These are phyloP conservation scores for Carcina quercana DNA, from an alignment of 2,888 invertebrate genomes.

Conservation along the genomic window DNA sequence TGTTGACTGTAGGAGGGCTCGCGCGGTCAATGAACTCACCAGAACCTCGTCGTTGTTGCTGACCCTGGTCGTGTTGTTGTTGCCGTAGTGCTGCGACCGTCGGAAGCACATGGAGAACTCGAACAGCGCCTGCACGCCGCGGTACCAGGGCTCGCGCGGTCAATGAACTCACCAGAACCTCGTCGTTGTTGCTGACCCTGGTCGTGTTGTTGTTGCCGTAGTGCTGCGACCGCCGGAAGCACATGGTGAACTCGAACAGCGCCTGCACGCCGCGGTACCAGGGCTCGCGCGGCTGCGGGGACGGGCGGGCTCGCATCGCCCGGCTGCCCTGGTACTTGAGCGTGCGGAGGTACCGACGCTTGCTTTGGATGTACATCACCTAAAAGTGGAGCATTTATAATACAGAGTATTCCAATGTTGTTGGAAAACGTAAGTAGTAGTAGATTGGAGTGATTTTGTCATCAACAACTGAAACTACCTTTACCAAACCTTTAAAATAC, in stretches of 20 bases:
- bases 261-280: conserved; percentile 39
- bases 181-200: conserved; percentile 42
- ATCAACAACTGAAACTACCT: too few species aligned
- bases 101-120: conserved; percentile 57
- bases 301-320: conserved; percentile 42
- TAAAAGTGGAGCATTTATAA: too few species aligned
- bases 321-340: conserved; percentile 69
- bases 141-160: too few species aligned
- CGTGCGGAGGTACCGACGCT: conserved; percentile 65
- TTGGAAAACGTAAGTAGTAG: too few species aligned
- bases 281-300: conserved; percentile 20
- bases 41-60: conserved; percentile 53
- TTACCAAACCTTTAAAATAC: too few species aligned
- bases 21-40: too few species aligned
- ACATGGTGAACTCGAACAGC: conserved; percentile 52
- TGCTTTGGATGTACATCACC: conserved; percentile 70
- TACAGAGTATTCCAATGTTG: too few species aligned
- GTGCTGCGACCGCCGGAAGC: conserved; percentile 37
- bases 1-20: too few species aligned
- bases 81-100: conserved; percentile 34
- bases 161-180: conserved; percentile 51
- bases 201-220: conserved; percentile 53
- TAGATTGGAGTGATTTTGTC: too few species aligned
- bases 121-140: conserved; percentile 36
- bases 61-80: conserved; percentile 44